Conservation (phyloP, 2,113 vertebrate species). For the Mesembrinibis cayennensis region DNA sequence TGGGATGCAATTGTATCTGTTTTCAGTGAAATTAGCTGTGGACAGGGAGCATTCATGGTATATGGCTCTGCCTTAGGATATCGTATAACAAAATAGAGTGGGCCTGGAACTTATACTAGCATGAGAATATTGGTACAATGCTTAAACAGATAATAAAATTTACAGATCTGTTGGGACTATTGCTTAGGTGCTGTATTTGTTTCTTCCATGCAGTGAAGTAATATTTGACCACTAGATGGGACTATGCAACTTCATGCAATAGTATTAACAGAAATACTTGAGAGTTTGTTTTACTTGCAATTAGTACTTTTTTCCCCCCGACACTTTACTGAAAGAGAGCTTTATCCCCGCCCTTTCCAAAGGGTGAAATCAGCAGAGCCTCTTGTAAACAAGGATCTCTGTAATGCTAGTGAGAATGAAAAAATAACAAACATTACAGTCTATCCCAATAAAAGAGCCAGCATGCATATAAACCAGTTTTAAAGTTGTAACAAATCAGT, state of each 20-base stretch:
- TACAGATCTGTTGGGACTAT: background rate
- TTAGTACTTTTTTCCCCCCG: background rate
- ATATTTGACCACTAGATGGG: conserved; percentile 72
- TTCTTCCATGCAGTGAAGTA: background rate
- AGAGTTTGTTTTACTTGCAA: conserved; percentile 2
- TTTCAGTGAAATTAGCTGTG: background rate
- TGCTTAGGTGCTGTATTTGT: background rate
- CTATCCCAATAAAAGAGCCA: background rate
- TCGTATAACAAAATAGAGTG: background rate
- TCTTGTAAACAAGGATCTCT: background rate
- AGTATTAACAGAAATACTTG: background rate
- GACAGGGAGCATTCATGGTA: background rate
- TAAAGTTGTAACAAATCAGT: conserved; percentile 14
- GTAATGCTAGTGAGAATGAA: background rate
- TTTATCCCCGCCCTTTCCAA: background rate
- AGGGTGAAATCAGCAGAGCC: background rate
- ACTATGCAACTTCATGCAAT: conserved; percentile 59
- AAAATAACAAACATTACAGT: background rate
- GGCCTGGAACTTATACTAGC: background rate
- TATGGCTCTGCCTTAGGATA: background rate
- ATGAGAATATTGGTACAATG: background rate
- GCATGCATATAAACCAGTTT: background rate
- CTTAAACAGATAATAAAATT: background rate
- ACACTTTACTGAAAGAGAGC: background rate
- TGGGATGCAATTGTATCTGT: background rate